Evolutionary conservation across 2,113 vertebrate genomes (phyloP).

Genomic region (Circaetus gallicus): DNA sequence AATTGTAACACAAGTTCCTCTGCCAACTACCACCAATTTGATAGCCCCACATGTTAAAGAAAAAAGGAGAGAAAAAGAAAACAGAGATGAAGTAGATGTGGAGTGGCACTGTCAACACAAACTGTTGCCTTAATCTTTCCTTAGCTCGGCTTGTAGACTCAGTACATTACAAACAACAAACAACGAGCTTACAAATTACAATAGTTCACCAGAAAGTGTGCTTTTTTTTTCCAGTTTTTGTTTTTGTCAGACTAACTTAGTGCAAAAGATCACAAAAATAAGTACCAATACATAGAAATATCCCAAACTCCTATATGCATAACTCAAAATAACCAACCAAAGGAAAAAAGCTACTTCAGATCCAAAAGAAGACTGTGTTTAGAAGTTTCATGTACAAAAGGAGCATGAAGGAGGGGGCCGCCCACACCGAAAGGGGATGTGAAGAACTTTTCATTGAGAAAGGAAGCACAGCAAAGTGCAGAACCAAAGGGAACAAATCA

Average conservation of each 20-base stretch:
- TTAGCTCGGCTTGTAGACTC: conserved; percentile 46
- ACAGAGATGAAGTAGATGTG: background rate
- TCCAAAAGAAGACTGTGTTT: background rate
- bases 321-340: background rate
- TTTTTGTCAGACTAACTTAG: conserved; percentile 33
- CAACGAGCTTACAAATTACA: conserved; percentile 64
- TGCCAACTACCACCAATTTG: background rate
- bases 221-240: conserved; percentile 11
- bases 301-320: background rate
- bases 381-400: background rate
- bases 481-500: background rate
- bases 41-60: background rate
- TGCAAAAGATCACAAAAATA: conserved; percentile 53
- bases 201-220: conserved; percentile 61
- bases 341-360: background rate
- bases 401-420: background rate
- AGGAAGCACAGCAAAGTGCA: background rate
- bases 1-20: background rate
- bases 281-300: conserved; percentile 29
- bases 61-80: background rate
- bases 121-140: conserved; percentile 39
- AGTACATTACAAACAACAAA: conserved; percentile 57
- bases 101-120: background rate
- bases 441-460: background rate
- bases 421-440: background rate